Base-by-base conservation (phyloP, 2,113 vertebrate genomes). In the Rhinopithecus roxellana region DNA sequence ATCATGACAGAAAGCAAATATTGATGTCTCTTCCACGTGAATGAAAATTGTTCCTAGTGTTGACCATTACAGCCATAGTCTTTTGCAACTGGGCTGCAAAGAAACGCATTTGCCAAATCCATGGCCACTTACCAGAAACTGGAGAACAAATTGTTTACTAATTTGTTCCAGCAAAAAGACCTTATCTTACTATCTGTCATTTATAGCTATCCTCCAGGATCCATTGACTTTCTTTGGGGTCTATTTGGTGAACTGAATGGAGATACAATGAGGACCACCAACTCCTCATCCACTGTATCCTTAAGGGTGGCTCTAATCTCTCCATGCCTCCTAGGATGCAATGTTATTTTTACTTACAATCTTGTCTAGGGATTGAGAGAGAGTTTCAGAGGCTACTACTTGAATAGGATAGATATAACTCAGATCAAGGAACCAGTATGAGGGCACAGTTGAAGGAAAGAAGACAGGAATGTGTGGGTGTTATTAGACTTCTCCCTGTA, bases 281-380 rank as follows among this genome's bases (percentile, higher is more conserved):
- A 35, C 11, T 22, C 32, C 30, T 8, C 2, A 16, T 79, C 6
- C 0, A 1, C 23, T 22, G 14, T 14, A 45, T 85, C 23, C 61
- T 43, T n/a, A 16, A 45, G 1, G 22, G 2, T n/a, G 2, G 0
- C 38, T 35, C 20, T 35, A 40, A 20, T 67, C 85, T 81, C 80
- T 67, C 18, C 38, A 43, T 10, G 23, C 13, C 50, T 3, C 32
- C 80, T 80, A 8, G 18, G 57, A 48, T 70, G 32, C 20, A 61
- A 10, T 55, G 52, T 13, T 38, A 18, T 23, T 75, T 32, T 40
- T 9, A 3, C 64, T 52, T 22, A 4, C 22, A 52, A 0, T 74
- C 25, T 11, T 61, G 20, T 48, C 22, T 40, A n/a, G 55, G 32
- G 67, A 78, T 40, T 95, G 9, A 89, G 38, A 78, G 6, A 69